Percentiles rank a stretch among this genome's conserved stretches.
Evolutionary conservation across 2,888 invertebrate genomes (phyloP).

Genomic region (Melipona beecheii): DNA sequence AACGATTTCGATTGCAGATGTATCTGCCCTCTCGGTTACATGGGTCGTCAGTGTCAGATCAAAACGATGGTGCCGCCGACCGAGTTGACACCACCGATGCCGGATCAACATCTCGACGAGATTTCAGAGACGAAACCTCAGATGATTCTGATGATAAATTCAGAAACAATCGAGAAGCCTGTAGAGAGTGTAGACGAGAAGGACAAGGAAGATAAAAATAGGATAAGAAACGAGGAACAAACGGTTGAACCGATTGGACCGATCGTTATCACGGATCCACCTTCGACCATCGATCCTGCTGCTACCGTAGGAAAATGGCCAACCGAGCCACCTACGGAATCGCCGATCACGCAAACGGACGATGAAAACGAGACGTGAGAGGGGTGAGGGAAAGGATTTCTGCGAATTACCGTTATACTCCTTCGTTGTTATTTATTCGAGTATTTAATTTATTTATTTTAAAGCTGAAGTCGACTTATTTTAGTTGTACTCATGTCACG

Average conservation of each 20-base stretch:
- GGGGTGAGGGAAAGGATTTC: neutral
- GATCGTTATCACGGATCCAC: constrained; percentile 79
- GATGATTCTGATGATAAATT: constrained; percentile 1
- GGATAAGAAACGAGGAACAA: constrained; percentile 58
- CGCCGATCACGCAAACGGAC: constrained; percentile 75
- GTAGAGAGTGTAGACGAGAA: constrained; percentile 25
- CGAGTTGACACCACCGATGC: constrained; percentile 78
- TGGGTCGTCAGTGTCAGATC: constrained; percentile 91
- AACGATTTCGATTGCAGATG: constrained; percentile 85
- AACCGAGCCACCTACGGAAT: constrained; percentile 78
- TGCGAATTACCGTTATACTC: neutral
- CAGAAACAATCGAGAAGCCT: constrained; percentile 5
- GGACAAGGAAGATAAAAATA: constrained; percentile 26
- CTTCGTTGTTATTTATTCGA: constrained; percentile 55
- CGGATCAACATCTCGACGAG: constrained; percentile 42
- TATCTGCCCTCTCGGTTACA: constrained; percentile 90
- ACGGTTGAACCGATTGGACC: constrained; percentile 77
- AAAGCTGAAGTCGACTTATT: neutral
- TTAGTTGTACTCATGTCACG: neutral
- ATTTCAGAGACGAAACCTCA: constrained; percentile 23
- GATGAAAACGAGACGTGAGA: constrained; percentile 80
- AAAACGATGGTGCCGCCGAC: constrained; percentile 78
- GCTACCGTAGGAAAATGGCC: constrained; percentile 83
- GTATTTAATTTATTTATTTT: constrained; percentile 51
- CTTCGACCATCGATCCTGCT: constrained; percentile 74